These are phyloP conservation scores for Podocnemis expansa DNA, from an alignment of 2,113 vertebrate genomes.

Conservation along the genomic window DNA sequence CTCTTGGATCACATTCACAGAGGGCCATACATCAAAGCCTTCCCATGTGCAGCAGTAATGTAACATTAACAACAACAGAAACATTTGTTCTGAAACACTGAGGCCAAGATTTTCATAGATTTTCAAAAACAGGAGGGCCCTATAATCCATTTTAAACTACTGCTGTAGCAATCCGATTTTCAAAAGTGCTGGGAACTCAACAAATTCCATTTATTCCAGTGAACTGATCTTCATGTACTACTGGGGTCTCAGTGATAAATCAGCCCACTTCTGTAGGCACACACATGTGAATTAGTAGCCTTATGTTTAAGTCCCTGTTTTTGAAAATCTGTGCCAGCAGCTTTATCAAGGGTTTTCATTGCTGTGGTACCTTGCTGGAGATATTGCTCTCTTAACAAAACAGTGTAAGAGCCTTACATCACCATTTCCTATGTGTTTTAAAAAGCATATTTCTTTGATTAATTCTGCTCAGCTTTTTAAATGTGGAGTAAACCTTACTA, in stretches of 20 bases:
- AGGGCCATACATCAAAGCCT: background rate
- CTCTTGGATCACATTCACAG: background rate
- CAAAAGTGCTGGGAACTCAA: background rate
- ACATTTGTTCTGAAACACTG: background rate
- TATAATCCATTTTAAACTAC: background rate
- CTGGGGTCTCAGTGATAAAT: background rate
- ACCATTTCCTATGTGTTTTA: background rate
- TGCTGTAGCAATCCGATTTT: background rate
- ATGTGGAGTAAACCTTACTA: background rate
- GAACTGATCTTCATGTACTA: background rate
- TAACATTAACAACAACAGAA: background rate
- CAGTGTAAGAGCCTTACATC: background rate
- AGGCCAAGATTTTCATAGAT: background rate
- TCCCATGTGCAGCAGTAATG: background rate
- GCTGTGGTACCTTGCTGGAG: background rate
- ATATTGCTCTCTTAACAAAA: background rate
- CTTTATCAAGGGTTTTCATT: background rate
- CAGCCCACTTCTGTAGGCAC: background rate
- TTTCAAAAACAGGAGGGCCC: background rate
- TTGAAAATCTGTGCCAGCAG: background rate
- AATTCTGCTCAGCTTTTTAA: background rate
- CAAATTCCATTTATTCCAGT: background rate
- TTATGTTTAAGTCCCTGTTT: background rate
- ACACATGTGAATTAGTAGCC: background rate
- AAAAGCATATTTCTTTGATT: background rate